Conservation (phyloP, 2,797 vertebrate species). For the Gobio occitaniae region DNA sequence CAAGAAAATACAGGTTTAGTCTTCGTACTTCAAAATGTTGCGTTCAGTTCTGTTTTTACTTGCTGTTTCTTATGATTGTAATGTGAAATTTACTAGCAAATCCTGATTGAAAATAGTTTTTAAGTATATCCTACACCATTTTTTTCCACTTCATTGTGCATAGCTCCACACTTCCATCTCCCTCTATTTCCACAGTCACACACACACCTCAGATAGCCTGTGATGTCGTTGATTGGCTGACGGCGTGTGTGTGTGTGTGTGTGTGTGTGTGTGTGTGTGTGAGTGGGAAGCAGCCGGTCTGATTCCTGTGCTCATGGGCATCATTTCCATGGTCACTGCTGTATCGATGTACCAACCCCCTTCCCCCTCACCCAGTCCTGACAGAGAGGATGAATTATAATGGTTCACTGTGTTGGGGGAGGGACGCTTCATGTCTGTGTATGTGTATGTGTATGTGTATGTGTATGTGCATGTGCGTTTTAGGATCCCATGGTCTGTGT, state of each 20-base stretch:
- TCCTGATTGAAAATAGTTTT: not conserved
- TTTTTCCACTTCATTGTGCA: not conserved
- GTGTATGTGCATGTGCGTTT: conserved; percentile 39
- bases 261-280: not conserved
- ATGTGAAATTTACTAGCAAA: not conserved
- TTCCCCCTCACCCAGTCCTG: conserved; percentile 20
- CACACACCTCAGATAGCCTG: not conserved
- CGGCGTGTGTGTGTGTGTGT: not conserved
- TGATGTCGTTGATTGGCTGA: not conserved
- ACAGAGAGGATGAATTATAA: conserved; percentile 30
- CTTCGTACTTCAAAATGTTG: not conserved
- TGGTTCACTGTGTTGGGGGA: not conserved
- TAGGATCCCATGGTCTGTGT: conserved; percentile 16
- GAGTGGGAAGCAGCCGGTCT: conserved; percentile 5
- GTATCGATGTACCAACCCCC: not conserved
- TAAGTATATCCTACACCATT: not conserved
- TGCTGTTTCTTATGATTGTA: not conserved
- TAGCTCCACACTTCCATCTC: not conserved
- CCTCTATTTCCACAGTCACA: not conserved
- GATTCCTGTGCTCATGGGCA: conserved; percentile 36
- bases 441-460: conserved; percentile 38
- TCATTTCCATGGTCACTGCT: conserved; percentile 42
- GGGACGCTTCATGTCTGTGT: not conserved
- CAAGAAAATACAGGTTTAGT: not conserved
- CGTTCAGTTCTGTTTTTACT: not conserved